phyloP scores from a whole-genome alignment of 1,140 invertebrate genomes.

The Orchestia grillus region DNA sequence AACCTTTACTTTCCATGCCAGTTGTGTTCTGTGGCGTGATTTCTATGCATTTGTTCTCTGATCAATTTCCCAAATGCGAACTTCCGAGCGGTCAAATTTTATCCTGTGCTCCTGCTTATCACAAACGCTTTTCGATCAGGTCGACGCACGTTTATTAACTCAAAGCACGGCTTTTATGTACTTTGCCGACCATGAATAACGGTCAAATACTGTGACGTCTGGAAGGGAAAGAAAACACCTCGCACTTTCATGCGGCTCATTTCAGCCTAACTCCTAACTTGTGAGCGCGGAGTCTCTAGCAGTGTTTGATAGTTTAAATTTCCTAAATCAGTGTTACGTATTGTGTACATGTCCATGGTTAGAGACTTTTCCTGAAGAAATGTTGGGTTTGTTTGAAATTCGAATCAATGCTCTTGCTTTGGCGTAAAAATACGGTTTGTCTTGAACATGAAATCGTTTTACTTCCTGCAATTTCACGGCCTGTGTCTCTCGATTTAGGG shows the following conservation, averaged over 20 bases:
- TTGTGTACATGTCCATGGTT: neutral
- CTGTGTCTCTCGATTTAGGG: no score
- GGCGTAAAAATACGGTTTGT: no score
- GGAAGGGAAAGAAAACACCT: neutral
- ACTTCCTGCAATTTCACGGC: neutral
- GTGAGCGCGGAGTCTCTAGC: neutral
- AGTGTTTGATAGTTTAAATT: neutral
- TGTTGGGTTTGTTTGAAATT: neutral
- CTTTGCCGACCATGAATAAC: neutral
- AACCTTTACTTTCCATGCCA: neutral
- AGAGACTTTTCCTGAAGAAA: neutral
- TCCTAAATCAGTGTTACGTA: neutral
- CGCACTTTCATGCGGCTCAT: neutral
- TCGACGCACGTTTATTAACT: neutral
- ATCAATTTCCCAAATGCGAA: neutral
- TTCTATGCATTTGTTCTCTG: neutral
- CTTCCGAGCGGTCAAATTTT: neutral
- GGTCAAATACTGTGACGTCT: neutral
- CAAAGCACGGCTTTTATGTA: neutral
- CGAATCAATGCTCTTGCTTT: neutral
- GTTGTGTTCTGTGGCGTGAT: neutral
- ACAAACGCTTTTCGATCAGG: neutral
- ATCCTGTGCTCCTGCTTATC: neutral
- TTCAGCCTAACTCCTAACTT: neutral
- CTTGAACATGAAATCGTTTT: neutral